Percentiles rank a stretch among this genome's conserved stretches.
phyloP scores from a whole-genome alignment of 2,113 vertebrate genomes.

The Semicossyphus pulcher region DNA sequence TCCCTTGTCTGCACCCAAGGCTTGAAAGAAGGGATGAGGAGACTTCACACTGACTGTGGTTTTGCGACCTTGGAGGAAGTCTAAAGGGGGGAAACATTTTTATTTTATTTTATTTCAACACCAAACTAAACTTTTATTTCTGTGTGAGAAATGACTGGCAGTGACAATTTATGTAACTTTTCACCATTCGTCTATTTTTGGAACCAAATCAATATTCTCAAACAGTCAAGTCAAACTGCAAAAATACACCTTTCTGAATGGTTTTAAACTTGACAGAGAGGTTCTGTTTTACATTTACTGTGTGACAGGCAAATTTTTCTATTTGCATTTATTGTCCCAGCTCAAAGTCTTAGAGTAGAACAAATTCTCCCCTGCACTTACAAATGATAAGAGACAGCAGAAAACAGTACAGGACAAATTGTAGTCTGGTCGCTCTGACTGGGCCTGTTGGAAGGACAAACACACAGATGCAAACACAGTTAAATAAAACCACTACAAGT shows the following conservation, averaged over 20 bases:
- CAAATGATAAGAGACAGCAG: constrained; percentile 77
- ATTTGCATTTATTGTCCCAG: constrained; percentile 3
- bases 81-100: constrained; percentile 58
- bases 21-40: constrained; percentile 28
- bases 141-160: background rate
- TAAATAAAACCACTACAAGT: constrained; percentile 1
- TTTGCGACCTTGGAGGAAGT: constrained; percentile 67
- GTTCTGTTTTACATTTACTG: background rate
- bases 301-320: background rate
- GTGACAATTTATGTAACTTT: background rate
- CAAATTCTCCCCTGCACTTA: constrained; percentile 67
- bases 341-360: constrained; percentile 17
- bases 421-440: constrained; percentile 67
- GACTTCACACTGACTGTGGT: constrained; percentile 1
- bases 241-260: background rate
- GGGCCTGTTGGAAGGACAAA: constrained; percentile 67
- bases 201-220: too few relatives aligned
- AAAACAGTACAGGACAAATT: constrained; percentile 71
- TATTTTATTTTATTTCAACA: background rate
- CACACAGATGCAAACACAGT: constrained; percentile 27
- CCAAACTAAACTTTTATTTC: background rate
- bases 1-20: constrained; percentile 6
- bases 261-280: background rate
- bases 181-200: too few relatives aligned
- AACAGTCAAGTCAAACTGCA: background rate